Evolutionary conservation across 2,113 vertebrate species (phyloP), one percentile per base, ranked within the genome.

Genomic region (Phoxinus phoxinus): DNA sequence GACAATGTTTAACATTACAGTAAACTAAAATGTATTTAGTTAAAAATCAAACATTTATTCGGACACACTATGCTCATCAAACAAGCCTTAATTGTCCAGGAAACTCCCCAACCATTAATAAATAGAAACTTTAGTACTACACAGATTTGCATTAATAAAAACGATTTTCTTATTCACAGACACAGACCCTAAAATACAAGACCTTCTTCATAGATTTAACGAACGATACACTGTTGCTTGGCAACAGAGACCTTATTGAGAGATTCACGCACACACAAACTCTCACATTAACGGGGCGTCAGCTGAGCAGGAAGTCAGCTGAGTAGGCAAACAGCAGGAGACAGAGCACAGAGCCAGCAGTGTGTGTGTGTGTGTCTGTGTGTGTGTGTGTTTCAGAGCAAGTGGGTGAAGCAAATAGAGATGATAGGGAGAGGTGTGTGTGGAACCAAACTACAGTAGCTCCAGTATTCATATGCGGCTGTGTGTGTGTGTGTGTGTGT

Each of bases 281-380:
- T 27, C 58, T 65, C 76, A 80, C 69, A 91, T 94, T 94, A 89
- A 90, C 53, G 30, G 85, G 83, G 81, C 53, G 69, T 88, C 72
- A 84, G 84, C 72, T 86, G 86, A 91, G 86, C 90, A 93, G 91
- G 91, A 94, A 93, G 90, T 90, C 90, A 89, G 90, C 87, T 82
- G 89, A 90, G 87, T 90, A 88, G 90, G 90, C 88, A 61, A 63
- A 53, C 44, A 89, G 89, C 88, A 88, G 6, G 30, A 72, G 23
- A 41, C 41, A 63, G 30, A 73, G 35, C 75, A 84, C 84, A 81
- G 81, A 84, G 65, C 84, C 53, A 63, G 56, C 72, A 85, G 87
- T 86, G 87, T 84, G 79, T 37, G 85, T 25, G 46, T 44, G 87
- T 85, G 87, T 83, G 78, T 51, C 84, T 25, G 56, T 27, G 84